phyloP scores from a whole-genome alignment of 1,140 invertebrate genomes.

The Pseudobourletiella spinata region DNA sequence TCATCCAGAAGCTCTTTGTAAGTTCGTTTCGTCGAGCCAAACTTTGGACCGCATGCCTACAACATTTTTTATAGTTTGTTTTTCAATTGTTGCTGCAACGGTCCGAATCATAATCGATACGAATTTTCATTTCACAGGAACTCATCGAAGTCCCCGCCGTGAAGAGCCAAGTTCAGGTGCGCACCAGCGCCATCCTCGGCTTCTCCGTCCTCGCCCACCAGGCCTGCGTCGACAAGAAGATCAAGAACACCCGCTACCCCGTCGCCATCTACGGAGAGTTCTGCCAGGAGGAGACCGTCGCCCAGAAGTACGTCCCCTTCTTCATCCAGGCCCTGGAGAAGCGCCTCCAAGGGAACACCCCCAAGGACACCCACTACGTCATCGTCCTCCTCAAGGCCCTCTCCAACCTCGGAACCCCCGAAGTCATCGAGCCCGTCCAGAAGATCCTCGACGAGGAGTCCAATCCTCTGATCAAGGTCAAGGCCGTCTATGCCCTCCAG shows the following conservation, averaged over 20 bases:
- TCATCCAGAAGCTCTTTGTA: conserved; percentile 31
- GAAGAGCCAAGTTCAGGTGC: conserved; percentile 21
- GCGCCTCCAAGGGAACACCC: background rate
- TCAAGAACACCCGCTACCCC: conserved; percentile 32
- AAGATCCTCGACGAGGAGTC: conserved; percentile 28
- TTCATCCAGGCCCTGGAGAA: conserved; percentile 25
- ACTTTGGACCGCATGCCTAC: too few relatives aligned
- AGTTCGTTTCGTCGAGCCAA: too few relatives aligned
- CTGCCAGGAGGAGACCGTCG: conserved; percentile 29
- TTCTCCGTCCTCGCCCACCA: conserved; percentile 30
- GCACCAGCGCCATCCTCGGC: conserved; percentile 31
- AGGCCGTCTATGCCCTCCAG: conserved; percentile 13
- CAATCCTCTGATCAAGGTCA: conserved; percentile 20
- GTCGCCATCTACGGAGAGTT: conserved; percentile 35
- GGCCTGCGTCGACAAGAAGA: conserved; percentile 34
- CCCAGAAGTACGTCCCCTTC: conserved; percentile 24
- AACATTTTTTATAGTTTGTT: too few relatives aligned
- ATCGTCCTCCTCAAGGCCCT: conserved; percentile 29
- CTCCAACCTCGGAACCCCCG: conserved; percentile 36
- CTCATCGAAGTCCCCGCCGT: conserved; percentile 20
- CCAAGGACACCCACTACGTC: conserved; percentile 1
- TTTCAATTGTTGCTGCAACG: too few relatives aligned
- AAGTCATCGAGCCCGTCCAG: conserved; percentile 27
- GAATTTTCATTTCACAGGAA: too few relatives aligned
- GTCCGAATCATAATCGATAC: too few relatives aligned